Percentiles rank a stretch among this genome's conserved stretches.
phyloP scores from a whole-genome alignment of 2,888 invertebrate genomes.

The Lochmaea crataegi region DNA sequence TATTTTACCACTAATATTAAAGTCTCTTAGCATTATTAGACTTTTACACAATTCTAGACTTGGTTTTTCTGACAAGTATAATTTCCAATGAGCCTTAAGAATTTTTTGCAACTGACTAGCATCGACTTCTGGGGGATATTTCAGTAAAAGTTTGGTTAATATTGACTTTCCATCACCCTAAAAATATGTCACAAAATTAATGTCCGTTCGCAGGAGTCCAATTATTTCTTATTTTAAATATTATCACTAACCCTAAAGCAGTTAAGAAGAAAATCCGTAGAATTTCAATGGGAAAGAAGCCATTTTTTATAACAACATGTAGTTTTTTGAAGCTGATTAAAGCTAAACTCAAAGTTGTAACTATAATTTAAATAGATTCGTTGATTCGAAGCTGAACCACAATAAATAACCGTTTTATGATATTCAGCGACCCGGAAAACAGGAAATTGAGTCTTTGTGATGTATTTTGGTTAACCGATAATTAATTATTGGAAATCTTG shows the following conservation, averaged over 20 bases:
- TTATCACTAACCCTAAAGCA: neutral
- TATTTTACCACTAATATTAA: conserved; percentile 73
- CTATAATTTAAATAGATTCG: too few species aligned
- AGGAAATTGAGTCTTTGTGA: too few species aligned
- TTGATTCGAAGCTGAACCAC: too few species aligned
- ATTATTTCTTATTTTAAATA: too few species aligned
- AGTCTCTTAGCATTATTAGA: conserved; percentile 76
- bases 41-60: conserved; percentile 75
- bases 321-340: too few species aligned
- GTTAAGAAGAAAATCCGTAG: neutral
- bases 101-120: conserved; percentile 72
- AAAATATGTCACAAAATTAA: conserved; percentile 42
- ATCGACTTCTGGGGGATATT: conserved; percentile 73
- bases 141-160: conserved; percentile 66
- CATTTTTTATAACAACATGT: too few species aligned
- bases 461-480: too few species aligned
- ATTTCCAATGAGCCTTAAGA: conserved; percentile 70
- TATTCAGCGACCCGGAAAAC: too few species aligned
- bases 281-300: neutral
- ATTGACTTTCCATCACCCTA: conserved; percentile 68
- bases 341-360: too few species aligned
- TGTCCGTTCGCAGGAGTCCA: too few species aligned
- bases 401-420: too few species aligned
- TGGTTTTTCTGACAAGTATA: conserved; percentile 71
- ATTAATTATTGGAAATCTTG: too few species aligned